Evolutionary conservation across 2,113 vertebrate species (phyloP), one percentile per base, ranked within the genome.

Genomic region (Phrynocephalus versicolor): DNA sequence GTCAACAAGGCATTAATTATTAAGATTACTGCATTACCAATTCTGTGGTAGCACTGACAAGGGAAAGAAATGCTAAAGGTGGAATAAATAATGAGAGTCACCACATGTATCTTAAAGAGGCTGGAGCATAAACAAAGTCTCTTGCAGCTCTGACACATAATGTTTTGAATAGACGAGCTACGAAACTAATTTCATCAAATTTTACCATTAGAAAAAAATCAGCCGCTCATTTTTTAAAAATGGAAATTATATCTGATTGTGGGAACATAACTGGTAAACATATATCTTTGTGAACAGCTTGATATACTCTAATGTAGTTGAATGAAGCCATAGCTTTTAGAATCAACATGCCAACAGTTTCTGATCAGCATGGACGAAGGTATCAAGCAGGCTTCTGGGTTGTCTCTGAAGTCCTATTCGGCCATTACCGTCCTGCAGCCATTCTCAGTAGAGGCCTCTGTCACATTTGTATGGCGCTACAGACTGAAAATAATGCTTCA

Each of bases 1-100:
- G 79, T 81, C 71, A 81, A 81, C 62, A 76, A 81, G 79, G 69
- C 81, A 71, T 85, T 85, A 85, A 85, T 85, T 79, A 85, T 82
- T 83, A 55, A 83, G 67, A 87, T 39, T 73, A n/a, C 6, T 57
- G 1, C 45, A 2, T 72, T 62, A 12, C 30, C n/a, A 87, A 18
- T 81, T 87, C 27, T 84, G 89, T 60, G 62, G 2, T 81, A 1
- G 70, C 13, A 1, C 12, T 30, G 30, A 10, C 15, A 71, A 45
- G 1, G 69, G 15, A 30, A 79, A 85, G 71, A 67, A 81, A 71
- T 2, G 41, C 78, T n/a, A 78, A 89, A 88, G 55, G 6, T 3
- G 27, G 57, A 19, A 57, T 86, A n/a, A 74, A 72, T 79, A 79
- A 35, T 75, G 71, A 86, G 0, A 51, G 14, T 16, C 57, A 72